Conservation (phyloP, 2,888 invertebrate genomes). For the Drosophila mercatorum region DNA sequence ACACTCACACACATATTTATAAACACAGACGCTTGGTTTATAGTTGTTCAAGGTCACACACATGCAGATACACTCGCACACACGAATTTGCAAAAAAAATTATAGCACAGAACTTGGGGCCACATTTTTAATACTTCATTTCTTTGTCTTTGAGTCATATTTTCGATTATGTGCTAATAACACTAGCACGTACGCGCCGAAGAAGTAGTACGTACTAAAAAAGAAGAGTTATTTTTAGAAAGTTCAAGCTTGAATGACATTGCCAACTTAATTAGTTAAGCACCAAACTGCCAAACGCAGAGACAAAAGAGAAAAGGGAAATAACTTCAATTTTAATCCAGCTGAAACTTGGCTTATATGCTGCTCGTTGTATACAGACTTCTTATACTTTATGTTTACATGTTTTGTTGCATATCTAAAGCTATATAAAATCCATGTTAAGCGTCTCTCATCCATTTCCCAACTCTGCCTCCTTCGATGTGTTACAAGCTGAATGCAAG, state of each 20-base stretch:
- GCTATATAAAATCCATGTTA: neutral
- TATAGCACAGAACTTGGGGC: conserved; percentile 62
- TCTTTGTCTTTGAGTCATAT: conserved; percentile 69
- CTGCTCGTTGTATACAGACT: neutral
- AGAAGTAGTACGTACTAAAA: conserved; percentile 23
- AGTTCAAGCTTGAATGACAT: neutral
- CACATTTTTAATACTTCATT: conserved; percentile 75
- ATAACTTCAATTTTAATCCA: neutral
- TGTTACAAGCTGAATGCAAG: neutral
- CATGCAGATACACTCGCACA: conserved; percentile 13
- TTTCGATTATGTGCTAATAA: conserved; percentile 60
- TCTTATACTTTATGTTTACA: neutral
- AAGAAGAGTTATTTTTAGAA: neutral
- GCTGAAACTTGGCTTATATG: neutral
- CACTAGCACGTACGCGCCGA: neutral
- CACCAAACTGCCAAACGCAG: neutral
- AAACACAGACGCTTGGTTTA: conserved; percentile 14
- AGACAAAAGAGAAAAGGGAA: neutral
- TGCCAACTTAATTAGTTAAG: neutral
- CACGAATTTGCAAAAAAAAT: conserved; percentile 33
- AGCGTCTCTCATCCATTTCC: too few relatives aligned
- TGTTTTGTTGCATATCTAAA: neutral
- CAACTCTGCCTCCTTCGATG: neutral
- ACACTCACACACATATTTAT: neutral
- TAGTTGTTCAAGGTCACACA: conserved; percentile 53